These are phyloP conservation scores for Xiphophorus couchianus DNA, from an alignment of 2,113 vertebrate genomes.

Conservation along the genomic window DNA sequence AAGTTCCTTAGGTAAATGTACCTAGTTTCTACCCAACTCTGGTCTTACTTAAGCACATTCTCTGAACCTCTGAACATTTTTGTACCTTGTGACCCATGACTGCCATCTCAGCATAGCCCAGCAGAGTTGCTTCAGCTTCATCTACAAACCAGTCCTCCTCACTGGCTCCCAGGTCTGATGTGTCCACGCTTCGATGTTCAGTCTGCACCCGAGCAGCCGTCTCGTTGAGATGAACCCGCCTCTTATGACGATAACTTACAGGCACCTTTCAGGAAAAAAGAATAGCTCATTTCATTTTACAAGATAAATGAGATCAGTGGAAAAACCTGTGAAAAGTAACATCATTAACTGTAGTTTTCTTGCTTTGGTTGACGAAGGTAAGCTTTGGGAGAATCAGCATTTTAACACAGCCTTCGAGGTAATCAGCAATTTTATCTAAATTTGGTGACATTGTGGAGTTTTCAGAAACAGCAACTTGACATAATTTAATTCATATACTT, in stretches of 20 bases:
- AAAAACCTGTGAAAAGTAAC: not conserved
- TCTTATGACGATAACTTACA: conserved; percentile 84
- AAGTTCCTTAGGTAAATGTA: too few relatives aligned
- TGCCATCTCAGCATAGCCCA: conserved; percentile 62
- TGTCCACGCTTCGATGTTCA: conserved; percentile 85
- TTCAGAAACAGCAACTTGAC: too few relatives aligned
- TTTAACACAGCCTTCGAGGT: too few relatives aligned
- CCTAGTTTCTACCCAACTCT: too few relatives aligned
- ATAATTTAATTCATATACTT: too few relatives aligned
- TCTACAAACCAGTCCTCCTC: conserved; percentile 75
- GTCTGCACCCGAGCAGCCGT: not conserved
- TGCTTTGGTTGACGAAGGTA: too few relatives aligned
- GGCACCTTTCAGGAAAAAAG: conserved; percentile 75
- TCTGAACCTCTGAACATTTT: not conserved
- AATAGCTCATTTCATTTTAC: not conserved
- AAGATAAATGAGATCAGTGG: not conserved
- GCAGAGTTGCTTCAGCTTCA: conserved; percentile 58
- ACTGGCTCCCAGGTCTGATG: conserved; percentile 83
- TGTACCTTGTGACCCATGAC: conserved; percentile 71
- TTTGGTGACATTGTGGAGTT: too few relatives aligned
- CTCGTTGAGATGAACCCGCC: conserved; percentile 54
- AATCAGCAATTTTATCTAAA: too few relatives aligned
- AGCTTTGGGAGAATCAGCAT: too few relatives aligned
- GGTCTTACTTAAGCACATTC: too few relatives aligned
- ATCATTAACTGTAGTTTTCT: too few relatives aligned